Evolutionary conservation across 2,888 invertebrate genomes (phyloP).

Genomic region (Linnaemya tessellans): DNA sequence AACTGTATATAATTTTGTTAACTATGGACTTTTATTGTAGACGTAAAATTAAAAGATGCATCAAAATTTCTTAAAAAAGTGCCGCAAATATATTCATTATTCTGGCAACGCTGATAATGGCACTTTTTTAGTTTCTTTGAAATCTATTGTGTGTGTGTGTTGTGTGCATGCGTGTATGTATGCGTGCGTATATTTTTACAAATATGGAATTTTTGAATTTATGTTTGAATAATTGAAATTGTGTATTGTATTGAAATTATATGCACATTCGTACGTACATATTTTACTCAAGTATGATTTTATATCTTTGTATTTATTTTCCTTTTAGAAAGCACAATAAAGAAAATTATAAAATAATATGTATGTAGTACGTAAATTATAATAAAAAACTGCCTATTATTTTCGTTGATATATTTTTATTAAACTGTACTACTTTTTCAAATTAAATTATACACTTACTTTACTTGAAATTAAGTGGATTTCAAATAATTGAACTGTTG

Average conservation of each 20-base stretch:
- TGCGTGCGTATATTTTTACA: slow-evolving; percentile 60
- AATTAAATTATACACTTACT: slow-evolving; percentile 62
- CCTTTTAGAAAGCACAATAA: slow-evolving; percentile 67
- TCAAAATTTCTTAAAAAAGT: neutral
- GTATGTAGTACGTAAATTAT: slow-evolving; percentile 14
- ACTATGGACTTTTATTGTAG: too few relatives aligned
- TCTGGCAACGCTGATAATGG: slow-evolving; percentile 33
- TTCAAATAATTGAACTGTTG: slow-evolving; percentile 37
- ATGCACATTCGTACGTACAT: slow-evolving; percentile 23
- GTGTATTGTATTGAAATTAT: slow-evolving; percentile 68
- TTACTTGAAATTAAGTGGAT: slow-evolving; percentile 52
- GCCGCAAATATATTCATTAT: neutral
- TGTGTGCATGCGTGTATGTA: neutral
- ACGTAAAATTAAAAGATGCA: too few relatives aligned
- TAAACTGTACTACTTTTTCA: slow-evolving; percentile 67
- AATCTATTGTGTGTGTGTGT: neutral
- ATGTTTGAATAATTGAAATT: slow-evolving; percentile 72
- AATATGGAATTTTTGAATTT: slow-evolving; percentile 73
- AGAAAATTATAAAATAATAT: slow-evolving; percentile 48
- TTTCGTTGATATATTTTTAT: slow-evolving; percentile 41
- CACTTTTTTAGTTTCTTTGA: slow-evolving; percentile 45
- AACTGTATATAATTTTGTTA: too few relatives aligned
- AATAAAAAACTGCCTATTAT: slow-evolving; percentile 30
- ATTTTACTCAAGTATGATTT: slow-evolving; percentile 60
- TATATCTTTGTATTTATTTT: slow-evolving; percentile 53